Conservation (phyloP, 2,888 invertebrate genomes). For the Watsonalla cultraria region DNA sequence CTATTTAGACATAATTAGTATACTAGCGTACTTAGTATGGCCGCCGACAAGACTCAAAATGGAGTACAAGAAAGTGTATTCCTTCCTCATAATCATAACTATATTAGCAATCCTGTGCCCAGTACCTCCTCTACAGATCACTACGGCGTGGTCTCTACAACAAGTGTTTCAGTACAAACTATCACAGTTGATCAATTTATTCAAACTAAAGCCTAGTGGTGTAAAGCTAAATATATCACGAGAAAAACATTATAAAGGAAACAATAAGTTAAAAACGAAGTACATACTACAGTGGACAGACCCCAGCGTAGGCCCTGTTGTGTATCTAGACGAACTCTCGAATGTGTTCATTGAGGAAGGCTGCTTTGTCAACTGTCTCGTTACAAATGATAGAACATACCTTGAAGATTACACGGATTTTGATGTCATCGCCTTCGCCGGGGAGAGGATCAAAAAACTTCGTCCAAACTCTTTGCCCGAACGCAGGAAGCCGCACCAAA, state of each 20-base stretch:
- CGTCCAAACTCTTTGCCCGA: constrained; percentile 20
- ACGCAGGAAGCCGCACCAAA: constrained; percentile 36
- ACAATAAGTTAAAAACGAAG: constrained; percentile 19
- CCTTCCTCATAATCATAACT: neutral
- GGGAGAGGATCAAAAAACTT: constrained; percentile 27
- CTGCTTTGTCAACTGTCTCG: constrained; percentile 49
- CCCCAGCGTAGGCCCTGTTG: constrained; percentile 32
- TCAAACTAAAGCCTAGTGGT: neutral
- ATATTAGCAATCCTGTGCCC: neutral
- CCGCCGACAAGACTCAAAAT: neutral
- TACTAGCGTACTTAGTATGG: neutral
- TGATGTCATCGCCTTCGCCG: constrained; percentile 47
- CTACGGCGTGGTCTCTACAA: neutral
- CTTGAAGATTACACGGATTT: constrained; percentile 33
- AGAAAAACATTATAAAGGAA: neutral
- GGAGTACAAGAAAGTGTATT: neutral
- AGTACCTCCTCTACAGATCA: too few species aligned
- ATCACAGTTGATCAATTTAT: neutral
- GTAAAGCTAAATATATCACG: neutral
- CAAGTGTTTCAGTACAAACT: neutral
- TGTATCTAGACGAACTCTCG: constrained; percentile 33
- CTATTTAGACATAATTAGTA: neutral
- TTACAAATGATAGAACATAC: constrained; percentile 34
- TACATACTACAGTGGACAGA: constrained; percentile 51
- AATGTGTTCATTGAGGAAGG: constrained; percentile 36